A percentile compares a stretch with the other conserved stretches of the same genome.
Evolutionary conservation across 1,140 invertebrate genomes (phyloP).

Genomic region (Nasonia vitripennis): DNA sequence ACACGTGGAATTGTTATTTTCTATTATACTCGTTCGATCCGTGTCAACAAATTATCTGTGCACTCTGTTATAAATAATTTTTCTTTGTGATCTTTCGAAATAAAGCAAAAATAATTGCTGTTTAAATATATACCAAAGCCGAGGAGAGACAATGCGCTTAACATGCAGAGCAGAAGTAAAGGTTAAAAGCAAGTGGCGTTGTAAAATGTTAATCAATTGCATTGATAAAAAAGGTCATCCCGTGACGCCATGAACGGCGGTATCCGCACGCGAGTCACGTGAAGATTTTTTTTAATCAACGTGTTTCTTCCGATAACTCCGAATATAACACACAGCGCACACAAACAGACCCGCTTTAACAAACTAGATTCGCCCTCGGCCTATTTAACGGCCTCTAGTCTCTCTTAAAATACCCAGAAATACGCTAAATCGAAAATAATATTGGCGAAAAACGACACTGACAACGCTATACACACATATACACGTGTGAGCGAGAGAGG

Average conservation of each 20-base stretch:
- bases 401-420: neutral
- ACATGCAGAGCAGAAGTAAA: neutral
- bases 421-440: constrained; percentile 18
- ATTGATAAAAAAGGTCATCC: neutral
- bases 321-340: neutral
- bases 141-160: neutral
- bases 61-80: too few relatives aligned
- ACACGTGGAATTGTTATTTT: constrained; percentile 5
- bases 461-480: neutral
- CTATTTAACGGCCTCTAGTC: neutral
- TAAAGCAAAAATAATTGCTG: neutral
- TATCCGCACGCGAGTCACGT: neutral
- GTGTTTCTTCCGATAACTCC: neutral
- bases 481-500: neutral
- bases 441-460: neutral
- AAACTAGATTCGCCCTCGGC: neutral
- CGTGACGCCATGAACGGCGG: neutral
- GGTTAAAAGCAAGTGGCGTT: neutral
- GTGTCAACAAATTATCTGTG: neutral
- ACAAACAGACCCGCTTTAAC: neutral
- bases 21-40: neutral
- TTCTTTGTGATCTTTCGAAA: too few relatives aligned
- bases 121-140: neutral
- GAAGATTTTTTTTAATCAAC: constrained; percentile 21
- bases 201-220: constrained; percentile 8